Base-by-base conservation (phyloP, 2,113 vertebrate species). In the Otis tarda region DNA sequence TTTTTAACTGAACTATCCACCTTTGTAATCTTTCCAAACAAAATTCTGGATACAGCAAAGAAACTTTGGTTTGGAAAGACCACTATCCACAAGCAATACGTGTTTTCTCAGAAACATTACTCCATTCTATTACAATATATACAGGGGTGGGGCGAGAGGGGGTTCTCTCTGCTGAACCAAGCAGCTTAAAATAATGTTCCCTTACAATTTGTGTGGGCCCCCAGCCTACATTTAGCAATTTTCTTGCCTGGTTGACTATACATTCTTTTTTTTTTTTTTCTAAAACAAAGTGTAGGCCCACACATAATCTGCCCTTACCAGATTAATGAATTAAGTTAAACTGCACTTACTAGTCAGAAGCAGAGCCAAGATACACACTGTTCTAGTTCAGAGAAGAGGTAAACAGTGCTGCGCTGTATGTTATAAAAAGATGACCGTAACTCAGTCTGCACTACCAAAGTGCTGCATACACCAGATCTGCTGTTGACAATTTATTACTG, bases 101-200 rank as follows among this genome's bases (percentile, higher is more conserved):
- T 22, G 27, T 76, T 91, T 87, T 57, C 65, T 87, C 81, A 85
- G 74, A 76, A 79, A 89, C 15, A 20, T 24, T 30, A 82, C 43
- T 87, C 73, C 43, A 16, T 56, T 49, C 69, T 52, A 30, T 27
- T 60, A 68, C n/a, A 63, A 37, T 23, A 78, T 2, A 73, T 17
- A 27, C 33, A 76, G 45, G 47, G 37, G 4, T 61, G 33, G 12
- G 39, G 16, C 1, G 4, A 74, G 57, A 71, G 23, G 10, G 10
- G 37, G 31, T 31, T 79, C 73, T 78, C 77, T 78, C 73, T 77
- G 75, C 39, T 65, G 63, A 92, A 57, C 50, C 68, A 81, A 63
- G 28, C 64, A 89, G 68, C 73, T 78, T 69, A 87, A 91, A 94
- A 87, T 52, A 96, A 47, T 75, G 82, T 68, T 95, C 77, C 22